Evolutionary conservation across 23 tunicate species (phyloP).

Genomic region (Trididemnum nubilum): DNA sequence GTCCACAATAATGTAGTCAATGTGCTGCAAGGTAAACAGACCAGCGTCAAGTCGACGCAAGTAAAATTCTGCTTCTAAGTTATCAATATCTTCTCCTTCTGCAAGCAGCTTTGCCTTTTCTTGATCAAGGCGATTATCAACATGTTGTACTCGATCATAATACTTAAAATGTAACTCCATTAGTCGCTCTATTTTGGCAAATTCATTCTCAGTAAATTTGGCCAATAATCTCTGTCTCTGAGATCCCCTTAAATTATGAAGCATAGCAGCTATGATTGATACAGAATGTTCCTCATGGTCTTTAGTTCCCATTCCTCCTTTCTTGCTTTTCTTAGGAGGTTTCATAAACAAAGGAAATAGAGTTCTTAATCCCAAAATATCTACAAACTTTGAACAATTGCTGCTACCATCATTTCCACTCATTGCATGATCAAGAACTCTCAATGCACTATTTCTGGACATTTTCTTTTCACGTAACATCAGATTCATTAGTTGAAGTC

Average conservation of each 20-base stretch:
- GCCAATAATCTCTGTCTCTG: constrained; percentile 69
- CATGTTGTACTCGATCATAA: constrained; percentile 59
- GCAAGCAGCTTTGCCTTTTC: constrained; percentile 48
- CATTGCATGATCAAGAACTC: constrained; percentile 93
- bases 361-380: constrained; percentile 87
- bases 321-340: constrained; percentile 92
- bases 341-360: constrained; percentile 93
- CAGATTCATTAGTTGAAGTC: constrained; percentile 93
- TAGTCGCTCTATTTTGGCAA: constrained; percentile 88
- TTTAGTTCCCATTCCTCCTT: constrained; percentile 71
- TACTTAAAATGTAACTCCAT: constrained; percentile 94
- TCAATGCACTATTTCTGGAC: constrained; percentile 89
- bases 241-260: constrained; percentile 83
- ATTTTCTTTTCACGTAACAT: constrained; percentile 97
- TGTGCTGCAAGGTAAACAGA: constrained; percentile 84
- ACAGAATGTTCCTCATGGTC: constrained; percentile 89
- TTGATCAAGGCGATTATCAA: constrained; percentile 69
- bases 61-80: constrained; percentile 82
- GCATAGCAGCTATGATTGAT: constrained; percentile 80
- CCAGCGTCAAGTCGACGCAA: constrained; percentile 81
- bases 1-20: constrained; percentile 95
- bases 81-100: constrained; percentile 75
- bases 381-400: constrained; percentile 91
- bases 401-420: constrained; percentile 81
- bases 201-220: constrained; percentile 82